These are phyloP conservation scores for Idris sp. DNA, from an alignment of 1,140 invertebrate genomes.

Conservation along the genomic window DNA sequence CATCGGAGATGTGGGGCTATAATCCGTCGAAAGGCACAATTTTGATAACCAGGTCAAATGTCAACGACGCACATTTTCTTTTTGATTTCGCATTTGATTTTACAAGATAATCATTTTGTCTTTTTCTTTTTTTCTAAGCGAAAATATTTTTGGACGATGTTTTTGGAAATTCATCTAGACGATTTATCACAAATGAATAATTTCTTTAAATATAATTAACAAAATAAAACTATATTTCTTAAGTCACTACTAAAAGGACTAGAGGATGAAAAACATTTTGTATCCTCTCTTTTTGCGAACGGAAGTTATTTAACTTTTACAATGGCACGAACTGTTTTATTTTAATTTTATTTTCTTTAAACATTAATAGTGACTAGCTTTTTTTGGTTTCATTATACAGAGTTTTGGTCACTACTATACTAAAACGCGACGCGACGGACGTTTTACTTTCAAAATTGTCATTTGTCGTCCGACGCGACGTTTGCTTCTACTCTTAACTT, in stretches of 20 bases:
- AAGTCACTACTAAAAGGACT: too few species aligned
- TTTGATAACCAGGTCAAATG: constrained; percentile 74
- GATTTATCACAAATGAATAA: constrained; percentile 40
- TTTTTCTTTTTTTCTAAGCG: constrained; percentile 29
- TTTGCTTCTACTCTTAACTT: constrained; percentile 12
- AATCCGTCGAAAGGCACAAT: constrained; percentile 75
- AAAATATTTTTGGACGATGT: constrained; percentile 37
- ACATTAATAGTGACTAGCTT: constrained; percentile 45
- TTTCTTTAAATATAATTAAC: constrained; percentile 8
- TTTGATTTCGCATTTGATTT: constrained; percentile 48
- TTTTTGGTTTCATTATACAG: constrained; percentile 27
- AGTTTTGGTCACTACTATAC: constrained; percentile 15
- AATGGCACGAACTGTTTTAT: constrained; percentile 45
- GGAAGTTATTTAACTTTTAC: constrained; percentile 38
- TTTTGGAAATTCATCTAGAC: constrained; percentile 48
- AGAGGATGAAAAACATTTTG: constrained; percentile 29
- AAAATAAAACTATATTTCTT: constrained; percentile 24
- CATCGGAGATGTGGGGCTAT: constrained; percentile 47
- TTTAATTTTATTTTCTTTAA: too few species aligned
- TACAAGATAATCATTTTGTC: constrained; percentile 8
- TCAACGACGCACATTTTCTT: constrained; percentile 49
- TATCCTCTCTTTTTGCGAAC: constrained; percentile 35
- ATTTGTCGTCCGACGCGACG: constrained; percentile 19
- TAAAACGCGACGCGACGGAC: constrained; percentile 21
- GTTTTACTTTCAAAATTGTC: constrained; percentile 53